Percentiles rank a stretch among this genome's conserved stretches.
Evolutionary conservation across 2,797 vertebrate species (phyloP).

Genomic region (Channallabes apus): DNA sequence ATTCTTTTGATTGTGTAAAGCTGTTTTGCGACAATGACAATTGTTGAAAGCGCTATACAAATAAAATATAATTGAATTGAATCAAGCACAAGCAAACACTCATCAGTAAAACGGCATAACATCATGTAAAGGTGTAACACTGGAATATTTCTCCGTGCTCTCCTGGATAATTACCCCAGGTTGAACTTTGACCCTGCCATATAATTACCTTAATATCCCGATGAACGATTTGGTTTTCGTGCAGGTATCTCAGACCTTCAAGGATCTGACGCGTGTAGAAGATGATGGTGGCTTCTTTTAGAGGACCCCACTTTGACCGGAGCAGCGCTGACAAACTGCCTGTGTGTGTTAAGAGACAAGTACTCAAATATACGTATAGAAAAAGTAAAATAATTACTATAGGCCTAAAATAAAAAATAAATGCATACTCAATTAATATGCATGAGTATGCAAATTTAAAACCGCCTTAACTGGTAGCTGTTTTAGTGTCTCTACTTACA

Average conservation of each 20-base stretch:
- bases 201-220: conserved; percentile 93
- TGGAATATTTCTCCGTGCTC: not conserved
- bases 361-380: not conserved
- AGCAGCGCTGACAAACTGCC: conserved; percentile 96
- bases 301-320: conserved; percentile 96
- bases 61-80: too few species aligned
- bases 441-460: not conserved
- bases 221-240: conserved; percentile 99
- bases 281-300: conserved; percentile 96
- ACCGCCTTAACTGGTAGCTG: not conserved
- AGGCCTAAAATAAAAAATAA: not conserved
- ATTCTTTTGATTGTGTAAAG: too few species aligned
- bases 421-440: not conserved
- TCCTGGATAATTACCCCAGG: not conserved
- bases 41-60: too few species aligned
- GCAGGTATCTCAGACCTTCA: conserved; percentile 97
- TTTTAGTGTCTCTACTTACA: not conserved
- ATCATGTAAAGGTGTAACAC: not conserved
- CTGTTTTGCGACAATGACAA: too few species aligned
- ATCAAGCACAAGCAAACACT: too few species aligned
- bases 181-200: not conserved
- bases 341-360: conserved; percentile 56
- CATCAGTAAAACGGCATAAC: not conserved
- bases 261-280: conserved; percentile 98
- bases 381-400: not conserved